phyloP scores from a whole-genome alignment of 2,888 invertebrate genomes.

The Epinotia nisella region DNA sequence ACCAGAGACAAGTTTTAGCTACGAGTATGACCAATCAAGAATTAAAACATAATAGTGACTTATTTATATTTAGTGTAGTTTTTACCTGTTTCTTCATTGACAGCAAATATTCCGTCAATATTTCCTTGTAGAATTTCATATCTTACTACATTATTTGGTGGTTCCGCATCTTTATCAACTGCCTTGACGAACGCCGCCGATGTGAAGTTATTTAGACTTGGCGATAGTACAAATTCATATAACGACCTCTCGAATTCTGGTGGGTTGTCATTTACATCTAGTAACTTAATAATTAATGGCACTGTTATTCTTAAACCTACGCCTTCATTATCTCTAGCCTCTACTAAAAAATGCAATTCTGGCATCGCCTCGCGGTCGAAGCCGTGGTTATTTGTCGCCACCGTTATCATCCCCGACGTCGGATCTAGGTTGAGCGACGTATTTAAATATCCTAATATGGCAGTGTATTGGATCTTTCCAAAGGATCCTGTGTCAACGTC shows the following conservation, averaged over 20 bases:
- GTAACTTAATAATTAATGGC: conserved; percentile 89
- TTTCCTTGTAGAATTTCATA: conserved; percentile 93
- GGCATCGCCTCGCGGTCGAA: conserved; percentile 93
- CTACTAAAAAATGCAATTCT: conserved; percentile 91
- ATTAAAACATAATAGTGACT: not conserved
- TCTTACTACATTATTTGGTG: conserved; percentile 93
- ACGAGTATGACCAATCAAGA: not conserved
- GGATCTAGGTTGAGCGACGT: conserved; percentile 92
- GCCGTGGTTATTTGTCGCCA: conserved; percentile 89
- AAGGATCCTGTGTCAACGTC: conserved; percentile 92
- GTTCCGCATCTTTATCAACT: conserved; percentile 91
- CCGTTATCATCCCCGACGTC: conserved; percentile 91
- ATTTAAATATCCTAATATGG: conserved; percentile 90
- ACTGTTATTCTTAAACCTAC: conserved; percentile 90
- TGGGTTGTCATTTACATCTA: conserved; percentile 93
- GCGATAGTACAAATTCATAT: conserved; percentile 92
- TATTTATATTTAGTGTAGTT: not conserved
- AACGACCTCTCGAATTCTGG: conserved; percentile 92
- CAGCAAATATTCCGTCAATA: conserved; percentile 89
- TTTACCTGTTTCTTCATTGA: conserved; percentile 90
- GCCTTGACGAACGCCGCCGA: conserved; percentile 92
- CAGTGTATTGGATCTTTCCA: conserved; percentile 91
- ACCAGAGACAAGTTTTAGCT: conserved; percentile 16
- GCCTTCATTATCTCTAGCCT: conserved; percentile 95
- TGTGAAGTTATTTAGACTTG: conserved; percentile 90